Evolutionary conservation across 1,140 invertebrate species (phyloP).

Genomic region (Zaprionus ornatus): DNA sequence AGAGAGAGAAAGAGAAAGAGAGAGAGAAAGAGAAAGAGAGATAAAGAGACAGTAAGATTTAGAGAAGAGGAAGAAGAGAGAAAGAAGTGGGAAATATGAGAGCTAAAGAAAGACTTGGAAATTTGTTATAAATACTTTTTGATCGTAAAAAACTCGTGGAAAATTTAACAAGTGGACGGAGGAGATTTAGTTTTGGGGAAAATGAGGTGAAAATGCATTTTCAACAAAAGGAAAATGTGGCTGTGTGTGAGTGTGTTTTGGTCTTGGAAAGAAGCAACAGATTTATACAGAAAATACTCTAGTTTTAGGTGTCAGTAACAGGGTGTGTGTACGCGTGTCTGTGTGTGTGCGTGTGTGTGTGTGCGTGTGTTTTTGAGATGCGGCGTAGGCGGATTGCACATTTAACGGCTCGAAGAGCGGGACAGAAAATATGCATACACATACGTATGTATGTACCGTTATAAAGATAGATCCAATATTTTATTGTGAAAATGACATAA

Average conservation of each 20-base stretch:
- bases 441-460: constrained; percentile 31
- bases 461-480: constrained; percentile 47
- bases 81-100: constrained; percentile 16
- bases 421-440: constrained; percentile 7
- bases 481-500: constrained; percentile 62
- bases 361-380: neutral
- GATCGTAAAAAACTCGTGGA: constrained; percentile 9
- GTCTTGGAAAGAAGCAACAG: constrained; percentile 23
- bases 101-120: constrained; percentile 7
- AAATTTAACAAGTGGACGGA: constrained; percentile 22
- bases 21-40: constrained; percentile 30
- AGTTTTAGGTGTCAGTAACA: constrained; percentile 6
- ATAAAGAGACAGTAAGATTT: constrained; percentile 26
- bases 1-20: constrained; percentile 7
- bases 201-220: constrained; percentile 47
- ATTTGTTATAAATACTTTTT: constrained; percentile 13
- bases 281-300: constrained; percentile 18
- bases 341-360: constrained; percentile 7
- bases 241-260: neutral
- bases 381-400: constrained; percentile 38
- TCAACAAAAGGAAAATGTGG: constrained; percentile 17
- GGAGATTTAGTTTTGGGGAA: constrained; percentile 15
- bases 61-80: constrained; percentile 16
- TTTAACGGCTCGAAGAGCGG: constrained; percentile 16
- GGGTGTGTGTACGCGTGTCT: neutral